A percentile compares a stretch with the other conserved stretches of the same genome.
Conservation (phyloP, 2,113 vertebrate species). For the Scalopus aquaticus region DNA sequence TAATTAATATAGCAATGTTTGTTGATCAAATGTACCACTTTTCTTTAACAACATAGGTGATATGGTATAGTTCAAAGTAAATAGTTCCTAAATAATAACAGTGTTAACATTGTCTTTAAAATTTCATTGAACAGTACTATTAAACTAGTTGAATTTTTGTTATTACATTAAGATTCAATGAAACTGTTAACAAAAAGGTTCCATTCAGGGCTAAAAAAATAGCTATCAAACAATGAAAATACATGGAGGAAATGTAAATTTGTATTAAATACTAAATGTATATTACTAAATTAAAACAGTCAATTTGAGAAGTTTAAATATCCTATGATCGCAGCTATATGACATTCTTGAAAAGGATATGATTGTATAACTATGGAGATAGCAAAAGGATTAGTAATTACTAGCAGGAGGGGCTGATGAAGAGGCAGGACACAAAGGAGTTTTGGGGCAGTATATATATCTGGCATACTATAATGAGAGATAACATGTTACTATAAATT, state of each 20-base stretch:
- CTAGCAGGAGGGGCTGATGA: accelerated
- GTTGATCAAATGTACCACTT: neutral
- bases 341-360: neutral
- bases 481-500: neutral
- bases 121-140: neutral
- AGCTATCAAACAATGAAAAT: neutral
- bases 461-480: neutral
- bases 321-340: neutral
- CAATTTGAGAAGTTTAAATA: neutral
- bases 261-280: neutral
- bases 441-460: neutral
- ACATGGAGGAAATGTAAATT: neutral
- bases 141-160: neutral
- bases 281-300: neutral
- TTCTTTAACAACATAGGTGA: neutral
- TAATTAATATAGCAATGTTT: neutral
- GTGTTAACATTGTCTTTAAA: neutral
- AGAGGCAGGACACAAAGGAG: neutral
- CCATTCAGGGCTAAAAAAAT: neutral
- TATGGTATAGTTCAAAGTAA: neutral
- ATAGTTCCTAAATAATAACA: neutral
- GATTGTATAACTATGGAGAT: neutral
- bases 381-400: neutral
- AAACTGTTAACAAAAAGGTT: neutral
- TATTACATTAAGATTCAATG: neutral